Percentiles rank a stretch among this genome's conserved stretches.
These are phyloP conservation scores for Clostera curtula DNA, from an alignment of 2,888 invertebrate species.

Conservation along the genomic window DNA sequence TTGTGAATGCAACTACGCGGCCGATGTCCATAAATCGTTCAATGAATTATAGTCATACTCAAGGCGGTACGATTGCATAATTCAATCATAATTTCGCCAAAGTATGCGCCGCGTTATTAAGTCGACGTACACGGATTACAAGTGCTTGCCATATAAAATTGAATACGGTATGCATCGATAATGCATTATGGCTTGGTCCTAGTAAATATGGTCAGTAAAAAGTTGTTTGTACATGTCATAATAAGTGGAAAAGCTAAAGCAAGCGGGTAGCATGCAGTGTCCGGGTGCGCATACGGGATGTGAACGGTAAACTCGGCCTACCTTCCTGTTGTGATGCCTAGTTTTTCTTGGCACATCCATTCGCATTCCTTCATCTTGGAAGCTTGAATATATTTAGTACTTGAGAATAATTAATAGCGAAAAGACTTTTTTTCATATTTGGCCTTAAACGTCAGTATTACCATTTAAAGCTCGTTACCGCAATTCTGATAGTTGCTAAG, in stretches of 20 bases:
- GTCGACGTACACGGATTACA: slow-evolving; percentile 14
- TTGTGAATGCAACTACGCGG: slow-evolving; percentile 52
- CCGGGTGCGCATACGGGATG: slow-evolving; percentile 51
- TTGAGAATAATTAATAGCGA: too few species aligned
- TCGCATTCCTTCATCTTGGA: slow-evolving; percentile 34
- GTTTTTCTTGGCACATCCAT: slow-evolving; percentile 47
- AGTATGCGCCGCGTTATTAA: slow-evolving; percentile 22
- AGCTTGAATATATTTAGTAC: slow-evolving; percentile 15
- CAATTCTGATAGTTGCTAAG: too few species aligned
- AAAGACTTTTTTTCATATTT: too few species aligned
- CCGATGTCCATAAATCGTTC: slow-evolving; percentile 60
- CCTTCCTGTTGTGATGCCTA: slow-evolving; percentile 54
- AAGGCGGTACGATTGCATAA: slow-evolving; percentile 50
- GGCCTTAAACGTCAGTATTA: too few species aligned
- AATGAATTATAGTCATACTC: slow-evolving; percentile 58
- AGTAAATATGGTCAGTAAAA: slow-evolving; percentile 30
- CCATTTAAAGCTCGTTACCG: too few species aligned
- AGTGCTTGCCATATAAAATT: slow-evolving; percentile 14
- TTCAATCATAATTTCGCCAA: slow-evolving; percentile 48
- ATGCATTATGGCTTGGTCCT: slow-evolving; percentile 20
- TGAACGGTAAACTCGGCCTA: slow-evolving; percentile 43
- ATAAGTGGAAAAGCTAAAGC: slow-evolving; percentile 48
- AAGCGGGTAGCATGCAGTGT: slow-evolving; percentile 51
- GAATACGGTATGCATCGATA: slow-evolving; percentile 15
- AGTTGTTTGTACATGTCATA: slow-evolving; percentile 41